Percentiles rank a stretch among this genome's conserved stretches.
Conservation (phyloP, 2,113 vertebrate genomes). For the Sitta europaea region DNA sequence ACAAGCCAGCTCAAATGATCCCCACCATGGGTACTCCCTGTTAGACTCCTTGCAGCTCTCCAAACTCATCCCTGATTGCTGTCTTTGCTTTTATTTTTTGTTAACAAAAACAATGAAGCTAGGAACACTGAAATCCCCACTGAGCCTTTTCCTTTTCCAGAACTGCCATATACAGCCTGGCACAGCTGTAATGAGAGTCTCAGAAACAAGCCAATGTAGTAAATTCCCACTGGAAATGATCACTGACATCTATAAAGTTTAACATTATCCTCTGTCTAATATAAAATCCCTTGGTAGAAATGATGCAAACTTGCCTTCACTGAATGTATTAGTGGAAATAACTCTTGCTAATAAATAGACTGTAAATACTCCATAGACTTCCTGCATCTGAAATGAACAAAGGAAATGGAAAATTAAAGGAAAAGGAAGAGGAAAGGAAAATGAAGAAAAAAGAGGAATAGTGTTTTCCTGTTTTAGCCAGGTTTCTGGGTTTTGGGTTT, state of each 20-base stretch:
- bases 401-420: background rate
- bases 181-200: background rate
- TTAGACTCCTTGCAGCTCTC: background rate
- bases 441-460: background rate
- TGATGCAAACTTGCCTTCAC: background rate
- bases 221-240: constrained; percentile 21
- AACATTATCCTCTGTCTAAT: background rate
- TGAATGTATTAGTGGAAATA: background rate
- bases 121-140: background rate
- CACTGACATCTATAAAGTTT: constrained; percentile 1
- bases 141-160: background rate
- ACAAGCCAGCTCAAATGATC: background rate
- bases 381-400: background rate
- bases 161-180: background rate
- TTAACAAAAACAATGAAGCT: constrained; percentile 2
- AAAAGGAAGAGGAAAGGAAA: background rate
- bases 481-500: background rate
- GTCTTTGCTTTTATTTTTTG: constrained; percentile 6
- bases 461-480: background rate
- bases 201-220: background rate
- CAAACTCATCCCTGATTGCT: background rate
- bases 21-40: rapidly evolving
- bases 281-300: constrained; percentile 16
- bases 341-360: background rate
- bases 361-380: background rate